Evolutionary conservation across 1,140 invertebrate genomes (phyloP).

Genomic region (Drosophila pallidifrons): DNA sequence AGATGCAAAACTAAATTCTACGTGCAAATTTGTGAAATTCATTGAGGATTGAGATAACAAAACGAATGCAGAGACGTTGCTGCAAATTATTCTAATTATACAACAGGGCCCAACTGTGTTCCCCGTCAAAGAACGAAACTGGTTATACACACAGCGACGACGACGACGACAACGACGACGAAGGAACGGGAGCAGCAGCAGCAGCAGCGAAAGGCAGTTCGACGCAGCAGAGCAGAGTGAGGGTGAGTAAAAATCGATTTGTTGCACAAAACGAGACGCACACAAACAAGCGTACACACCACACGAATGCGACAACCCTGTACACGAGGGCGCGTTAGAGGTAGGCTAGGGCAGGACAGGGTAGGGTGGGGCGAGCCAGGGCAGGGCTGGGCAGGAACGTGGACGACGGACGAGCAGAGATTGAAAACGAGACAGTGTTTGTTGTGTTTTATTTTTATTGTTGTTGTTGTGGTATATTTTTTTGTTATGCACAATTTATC

Average conservation of each 20-base stretch:
- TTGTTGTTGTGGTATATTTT: slow-evolving; percentile 10
- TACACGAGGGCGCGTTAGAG: slow-evolving; percentile 56
- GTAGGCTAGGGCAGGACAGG: slow-evolving; percentile 40
- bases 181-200: slow-evolving; percentile 60
- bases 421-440: slow-evolving; percentile 18
- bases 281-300: slow-evolving; percentile 28
- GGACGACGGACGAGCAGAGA: slow-evolving; percentile 9
- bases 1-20: slow-evolving; percentile 60
- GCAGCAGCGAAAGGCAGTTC: slow-evolving; percentile 63
- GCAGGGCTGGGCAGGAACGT: slow-evolving; percentile 48
- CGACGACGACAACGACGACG: slow-evolving; percentile 39
- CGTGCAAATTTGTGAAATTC: slow-evolving; percentile 68
- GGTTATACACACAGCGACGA: slow-evolving; percentile 77
- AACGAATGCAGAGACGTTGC: slow-evolving; percentile 42
- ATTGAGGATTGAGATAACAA: slow-evolving; percentile 51
- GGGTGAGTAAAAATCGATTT: slow-evolving; percentile 83
- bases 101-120: slow-evolving; percentile 66
- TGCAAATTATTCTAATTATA: slow-evolving; percentile 74
- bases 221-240: slow-evolving; percentile 63
- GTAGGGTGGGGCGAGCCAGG: slow-evolving; percentile 12
- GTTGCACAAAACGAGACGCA: slow-evolving; percentile 69
- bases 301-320: slow-evolving; percentile 65
- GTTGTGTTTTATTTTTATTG: slow-evolving; percentile 26
- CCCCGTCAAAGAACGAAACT: slow-evolving; percentile 71
- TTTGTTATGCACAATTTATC: slow-evolving; percentile 39